Evolutionary conservation across 2,113 vertebrate genomes (phyloP).

Genomic region (Galeopterus variegatus): DNA sequence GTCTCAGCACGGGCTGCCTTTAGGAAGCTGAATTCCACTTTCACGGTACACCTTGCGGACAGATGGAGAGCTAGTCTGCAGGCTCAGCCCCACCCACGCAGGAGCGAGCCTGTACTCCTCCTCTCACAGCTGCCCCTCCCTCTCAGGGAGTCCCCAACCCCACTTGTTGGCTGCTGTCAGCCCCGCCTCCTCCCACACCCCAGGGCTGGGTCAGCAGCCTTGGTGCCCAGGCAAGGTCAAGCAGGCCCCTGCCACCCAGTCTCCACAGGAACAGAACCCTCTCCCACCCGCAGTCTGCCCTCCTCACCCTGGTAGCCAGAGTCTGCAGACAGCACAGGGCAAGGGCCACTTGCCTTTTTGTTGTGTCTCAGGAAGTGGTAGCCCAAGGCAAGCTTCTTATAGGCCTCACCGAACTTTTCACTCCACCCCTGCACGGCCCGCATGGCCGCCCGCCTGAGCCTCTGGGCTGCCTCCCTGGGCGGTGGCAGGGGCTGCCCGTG

Average conservation of each 20-base stretch:
- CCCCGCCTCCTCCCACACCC: neutral
- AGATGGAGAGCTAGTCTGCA: fast-evolving
- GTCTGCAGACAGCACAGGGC: neutral
- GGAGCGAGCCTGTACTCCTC: neutral
- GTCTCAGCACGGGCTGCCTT: fast-evolving
- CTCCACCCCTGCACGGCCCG: conserved; percentile 93
- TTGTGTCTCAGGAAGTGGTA: conserved; percentile 95
- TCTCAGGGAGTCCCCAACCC: neutral
- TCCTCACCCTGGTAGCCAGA: neutral
- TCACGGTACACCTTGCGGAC: too few relatives aligned
- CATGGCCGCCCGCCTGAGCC: conserved; percentile 91
- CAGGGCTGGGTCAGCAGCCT: neutral
- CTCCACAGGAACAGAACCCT: neutral
- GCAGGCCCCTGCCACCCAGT: too few relatives aligned
- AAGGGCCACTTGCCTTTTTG: conserved; percentile 91
- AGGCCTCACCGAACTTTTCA: conserved; percentile 91
- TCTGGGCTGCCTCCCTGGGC: conserved; percentile 93
- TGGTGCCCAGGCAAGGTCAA: neutral
- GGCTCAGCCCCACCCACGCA: neutral
- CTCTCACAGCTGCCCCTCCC: neutral
- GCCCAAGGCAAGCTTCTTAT: conserved; percentile 96
- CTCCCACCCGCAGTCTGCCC: neutral
- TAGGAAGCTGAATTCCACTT: neutral
- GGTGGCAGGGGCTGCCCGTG: conserved; percentile 94
- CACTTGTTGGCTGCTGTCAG: neutral